Percentiles rank a stretch among this genome's conserved stretches.
Evolutionary conservation across 2,888 invertebrate species (phyloP).

Genomic region (Ophion slaviceki): DNA sequence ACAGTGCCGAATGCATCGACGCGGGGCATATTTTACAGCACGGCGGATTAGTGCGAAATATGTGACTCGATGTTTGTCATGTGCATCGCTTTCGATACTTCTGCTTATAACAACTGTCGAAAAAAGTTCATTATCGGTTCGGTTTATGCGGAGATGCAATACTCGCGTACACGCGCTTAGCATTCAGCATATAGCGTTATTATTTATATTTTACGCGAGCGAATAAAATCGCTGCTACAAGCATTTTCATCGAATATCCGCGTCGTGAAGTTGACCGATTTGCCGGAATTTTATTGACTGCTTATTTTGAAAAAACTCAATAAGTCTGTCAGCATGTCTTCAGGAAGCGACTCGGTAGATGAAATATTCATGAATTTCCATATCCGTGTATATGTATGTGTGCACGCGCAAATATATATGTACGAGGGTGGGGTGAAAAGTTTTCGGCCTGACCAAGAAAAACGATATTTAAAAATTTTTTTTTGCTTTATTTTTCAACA

Average conservation of each 20-base stretch:
- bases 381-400: no score
- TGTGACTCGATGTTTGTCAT: conserved; percentile 20
- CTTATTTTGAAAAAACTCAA: conserved; percentile 4
- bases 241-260: conserved; percentile 10
- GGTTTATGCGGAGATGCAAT: background rate
- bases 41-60: conserved; percentile 13
- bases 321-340: conserved; percentile 39
- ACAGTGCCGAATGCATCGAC: background rate
- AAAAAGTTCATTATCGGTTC: conserved; percentile 5
- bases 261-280: conserved; percentile 29
- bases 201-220: conserved; percentile 34
- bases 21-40: background rate
- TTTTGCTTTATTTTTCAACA: no score
- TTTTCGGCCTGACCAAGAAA: no score
- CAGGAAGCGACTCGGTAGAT: background rate
- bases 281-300: conserved; percentile 8
- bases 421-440: no score
- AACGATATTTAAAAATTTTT: no score
- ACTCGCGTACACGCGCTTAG: background rate
- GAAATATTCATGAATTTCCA: no score
- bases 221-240: conserved; percentile 6
- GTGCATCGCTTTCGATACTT: conserved; percentile 32
- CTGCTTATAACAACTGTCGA: conserved; percentile 24
- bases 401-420: no score
- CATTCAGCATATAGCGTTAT: conserved; percentile 33